Conservation (phyloP, 2,888 invertebrate genomes). For the Archips xylosteana region DNA sequence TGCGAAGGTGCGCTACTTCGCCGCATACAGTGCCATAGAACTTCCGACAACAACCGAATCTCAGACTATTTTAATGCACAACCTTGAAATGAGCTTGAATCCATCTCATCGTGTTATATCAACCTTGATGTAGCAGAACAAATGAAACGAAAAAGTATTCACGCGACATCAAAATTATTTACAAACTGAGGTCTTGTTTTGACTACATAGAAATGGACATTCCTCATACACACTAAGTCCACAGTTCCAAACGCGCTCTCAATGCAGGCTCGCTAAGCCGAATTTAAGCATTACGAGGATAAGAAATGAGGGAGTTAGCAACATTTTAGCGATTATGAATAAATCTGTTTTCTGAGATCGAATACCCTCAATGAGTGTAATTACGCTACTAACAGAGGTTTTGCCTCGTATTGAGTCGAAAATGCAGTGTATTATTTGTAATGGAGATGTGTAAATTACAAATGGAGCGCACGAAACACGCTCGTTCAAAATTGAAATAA, state of each 20-base stretch:
- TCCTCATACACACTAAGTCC: conserved; percentile 47
- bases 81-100: conserved; percentile 75
- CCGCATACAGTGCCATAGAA: conserved; percentile 43
- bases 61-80: conserved; percentile 73
- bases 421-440: conserved; percentile 60
- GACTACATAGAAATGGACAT: conserved; percentile 45
- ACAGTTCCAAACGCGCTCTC: conserved; percentile 37
- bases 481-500: conserved; percentile 6
- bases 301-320: conserved; percentile 67
- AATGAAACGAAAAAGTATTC: conserved; percentile 18
- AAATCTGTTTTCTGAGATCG: conserved; percentile 69
- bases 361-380: conserved; percentile 64
- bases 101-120: conserved; percentile 51
- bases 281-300: conserved; percentile 10
- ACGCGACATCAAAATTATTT: conserved; percentile 51
- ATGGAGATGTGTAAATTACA: conserved; percentile 47
- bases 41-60: conserved; percentile 61
- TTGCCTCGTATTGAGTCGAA: conserved; percentile 50
- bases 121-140: conserved; percentile 18
- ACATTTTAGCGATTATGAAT: conserved; percentile 66
- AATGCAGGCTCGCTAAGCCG: conserved; percentile 24
- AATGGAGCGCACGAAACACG: conserved; percentile 21
- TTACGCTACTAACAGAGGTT: conserved; percentile 65
- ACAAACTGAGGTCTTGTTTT: conserved; percentile 60
- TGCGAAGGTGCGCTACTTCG: conserved; percentile 10